Evolutionary conservation across 2,888 invertebrate genomes (phyloP).

Genomic region (Nowickia ferox): DNA sequence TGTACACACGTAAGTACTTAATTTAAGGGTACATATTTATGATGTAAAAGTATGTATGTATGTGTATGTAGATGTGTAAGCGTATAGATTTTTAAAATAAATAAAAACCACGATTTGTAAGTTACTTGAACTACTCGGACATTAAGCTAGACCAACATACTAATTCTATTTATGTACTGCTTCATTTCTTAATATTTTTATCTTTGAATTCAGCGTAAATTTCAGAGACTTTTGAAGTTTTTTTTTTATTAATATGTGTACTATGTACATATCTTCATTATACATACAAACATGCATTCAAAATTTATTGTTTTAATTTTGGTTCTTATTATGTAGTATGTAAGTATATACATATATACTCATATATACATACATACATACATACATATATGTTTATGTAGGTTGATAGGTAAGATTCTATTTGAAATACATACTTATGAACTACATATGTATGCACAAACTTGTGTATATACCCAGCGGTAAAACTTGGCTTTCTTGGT

Average conservation of each 20-base stretch:
- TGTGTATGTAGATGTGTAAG: neutral
- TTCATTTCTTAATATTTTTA: constrained; percentile 6
- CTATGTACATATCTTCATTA: too few species aligned
- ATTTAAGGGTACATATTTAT: too few species aligned
- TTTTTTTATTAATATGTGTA: too few species aligned
- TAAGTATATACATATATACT: neutral
- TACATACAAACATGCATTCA: too few species aligned
- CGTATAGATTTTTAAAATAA: too few species aligned
- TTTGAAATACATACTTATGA: neutral
- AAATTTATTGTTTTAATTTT: too few species aligned
- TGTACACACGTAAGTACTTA: neutral
- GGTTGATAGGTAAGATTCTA: too few species aligned
- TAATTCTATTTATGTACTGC: neutral
- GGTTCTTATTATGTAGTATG: neutral
- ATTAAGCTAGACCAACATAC: neutral
- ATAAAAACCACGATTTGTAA: constrained; percentile 31
- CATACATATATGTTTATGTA: neutral
- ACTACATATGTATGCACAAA: too few species aligned
- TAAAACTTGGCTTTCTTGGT: too few species aligned
- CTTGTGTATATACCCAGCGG: too few species aligned
- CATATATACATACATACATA: neutral
- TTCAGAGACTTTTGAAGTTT: too few species aligned
- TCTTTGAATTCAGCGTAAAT: too few species aligned
- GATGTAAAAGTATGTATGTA: neutral
- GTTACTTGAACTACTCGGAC: neutral